phyloP scores from a whole-genome alignment of 2,888 invertebrate species.

The Cantharis nigra region DNA sequence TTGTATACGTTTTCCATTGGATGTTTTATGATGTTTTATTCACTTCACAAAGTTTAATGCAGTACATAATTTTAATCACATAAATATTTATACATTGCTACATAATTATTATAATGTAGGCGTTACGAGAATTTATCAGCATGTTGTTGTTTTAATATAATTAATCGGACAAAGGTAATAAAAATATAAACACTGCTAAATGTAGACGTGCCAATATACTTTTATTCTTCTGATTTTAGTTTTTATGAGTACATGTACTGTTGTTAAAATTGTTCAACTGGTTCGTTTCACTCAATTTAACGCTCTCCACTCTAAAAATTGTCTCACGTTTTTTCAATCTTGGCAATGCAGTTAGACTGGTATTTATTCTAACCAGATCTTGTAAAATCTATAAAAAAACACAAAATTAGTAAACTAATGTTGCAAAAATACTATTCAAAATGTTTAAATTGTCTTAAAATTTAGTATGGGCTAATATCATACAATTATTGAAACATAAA shows the following conservation, averaged over 20 bases:
- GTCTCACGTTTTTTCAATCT: background rate
- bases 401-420: background rate
- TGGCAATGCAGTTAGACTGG: background rate
- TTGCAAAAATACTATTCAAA: background rate
- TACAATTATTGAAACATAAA: background rate
- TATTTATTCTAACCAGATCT: background rate
- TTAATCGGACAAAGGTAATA: background rate
- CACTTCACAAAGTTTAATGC: background rate
- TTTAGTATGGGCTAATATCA: background rate
- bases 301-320: background rate
- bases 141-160: background rate
- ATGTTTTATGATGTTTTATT: background rate
- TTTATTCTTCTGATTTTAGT: background rate
- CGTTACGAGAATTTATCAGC: background rate
- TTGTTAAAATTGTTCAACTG: background rate
- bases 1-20: conserved; percentile 70
- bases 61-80: background rate
- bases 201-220: background rate
- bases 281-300: background rate
- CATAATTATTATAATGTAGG: background rate
- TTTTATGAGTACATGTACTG: background rate
- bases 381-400: background rate
- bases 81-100: background rate
- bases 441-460: background rate
- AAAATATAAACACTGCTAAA: background rate